Base-by-base conservation (phyloP, 1,140 invertebrate genomes). In the Lasaia peninsularis region DNA sequence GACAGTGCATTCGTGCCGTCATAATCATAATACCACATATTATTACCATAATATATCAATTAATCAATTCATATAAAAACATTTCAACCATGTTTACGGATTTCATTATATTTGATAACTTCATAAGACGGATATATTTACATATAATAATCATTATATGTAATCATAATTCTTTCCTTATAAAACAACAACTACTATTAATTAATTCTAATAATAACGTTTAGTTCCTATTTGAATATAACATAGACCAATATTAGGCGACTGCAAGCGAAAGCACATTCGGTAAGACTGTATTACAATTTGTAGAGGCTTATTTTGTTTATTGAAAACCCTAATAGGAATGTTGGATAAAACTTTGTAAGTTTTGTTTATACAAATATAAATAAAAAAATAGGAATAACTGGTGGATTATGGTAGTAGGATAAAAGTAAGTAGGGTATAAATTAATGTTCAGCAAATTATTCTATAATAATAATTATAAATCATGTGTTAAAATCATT, bases 101-200 rank as follows among this genome's bases (percentile, higher is more conserved):
- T 71, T 75, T 75, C 65, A 56, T 74, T 75, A 70, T 77, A 75
- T 74, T 70, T 75, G 78, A 79, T 59, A 40, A 64, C 58, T 85
- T 86, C 86, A 87, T 87, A 86, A 88, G 86, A 88, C 86, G 86
- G 86, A 86, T 86, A 81, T 80, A 77, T 75, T 78, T 84, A 78
- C 80, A 86, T 86, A 88, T 79, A 84, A 82, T 66, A 69, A 70
- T 77, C 78, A 81, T 85, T 79, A 82, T 80, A 81, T 84, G 78
- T 63, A 70, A 68, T 78, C 70, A 75, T 75, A 80, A 69, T 80
- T 78, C 75, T 78, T 64, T 79, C 79, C 80, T 85, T 86, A 88
- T 73, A 86, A 88, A 88, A 88, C 86, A 84, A 84, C 82, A 80
- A 80, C 82, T 88, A 86, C 86, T 61, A 66, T 68, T 72, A 75